These are phyloP conservation scores for Myotis brandtii DNA, from an alignment of 2,113 vertebrate genomes.

Conservation along the genomic window DNA sequence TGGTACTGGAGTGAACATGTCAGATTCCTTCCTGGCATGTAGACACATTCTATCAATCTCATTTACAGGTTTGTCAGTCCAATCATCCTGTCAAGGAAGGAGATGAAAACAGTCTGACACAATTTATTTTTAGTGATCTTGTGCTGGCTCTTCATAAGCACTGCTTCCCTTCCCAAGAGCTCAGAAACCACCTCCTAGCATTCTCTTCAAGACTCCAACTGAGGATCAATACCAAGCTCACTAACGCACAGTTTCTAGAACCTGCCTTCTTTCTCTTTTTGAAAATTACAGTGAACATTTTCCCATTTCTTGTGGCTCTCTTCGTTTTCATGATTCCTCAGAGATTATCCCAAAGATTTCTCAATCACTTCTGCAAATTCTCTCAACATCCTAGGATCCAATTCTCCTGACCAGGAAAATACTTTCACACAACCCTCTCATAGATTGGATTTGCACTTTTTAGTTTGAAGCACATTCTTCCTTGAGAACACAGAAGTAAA, in stretches of 20 bases:
- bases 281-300: background rate
- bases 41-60: background rate
- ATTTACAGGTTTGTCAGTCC: background rate
- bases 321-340: background rate
- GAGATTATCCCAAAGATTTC: background rate
- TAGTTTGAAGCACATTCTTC: background rate
- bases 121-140: background rate
- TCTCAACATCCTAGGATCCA: background rate
- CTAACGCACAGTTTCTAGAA: background rate
- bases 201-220: background rate
- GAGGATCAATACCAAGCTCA: background rate
- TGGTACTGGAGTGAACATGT: accelerated
- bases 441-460: background rate
- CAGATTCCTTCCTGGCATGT: background rate
- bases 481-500: background rate
- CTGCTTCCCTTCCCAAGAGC: background rate
- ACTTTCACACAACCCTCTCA: background rate
- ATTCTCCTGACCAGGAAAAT: background rate
- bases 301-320: background rate
- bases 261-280: background rate
- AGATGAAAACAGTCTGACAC: background rate
- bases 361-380: background rate
- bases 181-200: background rate
- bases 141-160: background rate
- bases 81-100: background rate